Evolutionary conservation across 2,797 vertebrate species (phyloP).

Genomic region (Molossus alvarezi): DNA sequence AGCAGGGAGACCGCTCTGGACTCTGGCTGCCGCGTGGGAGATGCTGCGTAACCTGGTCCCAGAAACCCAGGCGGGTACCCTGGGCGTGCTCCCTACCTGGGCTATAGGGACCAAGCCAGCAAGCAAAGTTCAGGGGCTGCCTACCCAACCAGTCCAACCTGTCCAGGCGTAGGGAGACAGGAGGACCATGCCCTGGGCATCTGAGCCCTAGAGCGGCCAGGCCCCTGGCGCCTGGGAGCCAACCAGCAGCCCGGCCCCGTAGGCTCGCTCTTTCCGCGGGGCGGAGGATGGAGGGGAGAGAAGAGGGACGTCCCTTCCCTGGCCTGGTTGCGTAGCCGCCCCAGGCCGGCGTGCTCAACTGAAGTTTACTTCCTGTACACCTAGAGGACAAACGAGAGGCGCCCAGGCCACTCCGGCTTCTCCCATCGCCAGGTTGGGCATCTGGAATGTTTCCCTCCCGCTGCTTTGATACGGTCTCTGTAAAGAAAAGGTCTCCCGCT

Average conservation of each 20-base stretch:
- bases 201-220: background rate
- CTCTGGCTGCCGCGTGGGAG: fast-evolving
- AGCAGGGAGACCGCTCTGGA: fast-evolving
- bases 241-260: fast-evolving
- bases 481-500: background rate
- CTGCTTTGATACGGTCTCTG: background rate
- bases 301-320: fast-evolving
- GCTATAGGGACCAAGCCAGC: no score
- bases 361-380: background rate
- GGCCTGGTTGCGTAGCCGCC: background rate
- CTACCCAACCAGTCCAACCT: background rate
- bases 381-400: background rate
- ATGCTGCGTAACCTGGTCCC: no score
- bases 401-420: background rate
- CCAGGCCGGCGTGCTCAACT: background rate
- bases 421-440: background rate
- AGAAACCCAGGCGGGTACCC: fast-evolving
- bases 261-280: fast-evolving
- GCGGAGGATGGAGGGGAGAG: background rate
- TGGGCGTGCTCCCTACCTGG: background rate
- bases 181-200: background rate
- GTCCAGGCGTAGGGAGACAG: background rate
- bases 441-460: background rate
- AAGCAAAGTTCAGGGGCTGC: background rate
- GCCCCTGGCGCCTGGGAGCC: background rate